Evolutionary conservation across 2,797 vertebrate genomes (phyloP).

Genomic region (Thalassophryne amazonica): DNA sequence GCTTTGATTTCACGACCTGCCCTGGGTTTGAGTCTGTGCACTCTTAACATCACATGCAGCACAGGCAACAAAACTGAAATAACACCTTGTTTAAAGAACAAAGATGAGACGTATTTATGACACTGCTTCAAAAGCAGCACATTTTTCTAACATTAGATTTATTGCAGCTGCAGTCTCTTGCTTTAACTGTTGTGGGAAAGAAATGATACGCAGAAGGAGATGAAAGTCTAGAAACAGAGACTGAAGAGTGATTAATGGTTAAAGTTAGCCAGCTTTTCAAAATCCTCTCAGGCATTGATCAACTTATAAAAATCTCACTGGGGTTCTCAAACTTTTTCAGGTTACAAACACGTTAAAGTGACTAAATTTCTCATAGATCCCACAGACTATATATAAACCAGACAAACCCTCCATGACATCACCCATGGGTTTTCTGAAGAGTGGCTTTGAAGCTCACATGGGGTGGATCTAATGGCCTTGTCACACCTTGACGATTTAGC

Average conservation of each 20-base stretch:
- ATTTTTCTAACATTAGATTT: constrained; percentile 10
- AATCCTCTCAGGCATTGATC: too few species aligned
- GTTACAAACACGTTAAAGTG: too few species aligned
- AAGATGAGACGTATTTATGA: constrained; percentile 11
- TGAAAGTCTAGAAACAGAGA: constrained; percentile 17
- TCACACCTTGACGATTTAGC: too few species aligned
- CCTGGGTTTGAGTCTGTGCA: constrained; percentile 5
- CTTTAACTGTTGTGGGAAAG: constrained; percentile 13
- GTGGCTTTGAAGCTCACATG: too few species aligned
- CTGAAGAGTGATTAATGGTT: constrained; percentile 11
- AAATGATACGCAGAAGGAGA: constrained; percentile 8
- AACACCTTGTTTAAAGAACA: constrained; percentile 9
- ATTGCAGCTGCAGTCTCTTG: constrained; percentile 4
- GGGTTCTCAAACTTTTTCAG: too few species aligned
- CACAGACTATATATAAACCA: too few species aligned
- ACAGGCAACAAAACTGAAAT: neutral
- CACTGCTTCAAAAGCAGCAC: constrained; percentile 5
- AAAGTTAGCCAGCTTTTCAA: constrained; percentile 1
- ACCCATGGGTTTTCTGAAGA: too few species aligned
- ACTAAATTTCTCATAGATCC: too few species aligned
- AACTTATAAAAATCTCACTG: too few species aligned
- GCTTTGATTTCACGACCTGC: constrained; percentile 14
- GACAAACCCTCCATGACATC: too few species aligned
- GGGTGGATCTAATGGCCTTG: too few species aligned
- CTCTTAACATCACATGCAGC: neutral